Percentiles rank a stretch among this genome's conserved stretches.
These are phyloP conservation scores for Sorex fumeus DNA, from an alignment of 2,113 vertebrate genomes.

Conservation along the genomic window DNA sequence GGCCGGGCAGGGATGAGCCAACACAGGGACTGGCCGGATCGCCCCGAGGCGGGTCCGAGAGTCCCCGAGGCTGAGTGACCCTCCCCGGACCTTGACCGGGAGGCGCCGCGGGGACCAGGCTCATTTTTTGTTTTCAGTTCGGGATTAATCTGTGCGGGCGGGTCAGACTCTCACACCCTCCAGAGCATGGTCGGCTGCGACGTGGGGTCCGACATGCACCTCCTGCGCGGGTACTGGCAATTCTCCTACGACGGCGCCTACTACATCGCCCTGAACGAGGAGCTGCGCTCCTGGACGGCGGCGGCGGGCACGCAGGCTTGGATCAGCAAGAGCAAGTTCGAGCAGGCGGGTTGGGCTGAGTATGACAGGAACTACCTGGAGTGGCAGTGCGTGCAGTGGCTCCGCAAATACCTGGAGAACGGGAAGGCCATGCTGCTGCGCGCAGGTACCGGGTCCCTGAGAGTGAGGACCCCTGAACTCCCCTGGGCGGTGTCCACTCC, in stretches of 20 bases:
- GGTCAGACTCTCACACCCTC: constrained; percentile 41
- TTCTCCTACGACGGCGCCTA: constrained; percentile 65
- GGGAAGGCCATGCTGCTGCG: background rate
- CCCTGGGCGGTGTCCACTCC: no score
- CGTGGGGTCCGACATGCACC: background rate
- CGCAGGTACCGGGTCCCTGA: rapidly evolving
- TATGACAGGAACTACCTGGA: background rate
- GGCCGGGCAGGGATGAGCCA: no score
- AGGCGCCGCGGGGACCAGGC: no score
- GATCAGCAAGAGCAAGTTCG: constrained; percentile 60
- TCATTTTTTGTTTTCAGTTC: background rate
- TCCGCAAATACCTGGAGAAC: background rate
- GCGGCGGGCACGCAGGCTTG: rapidly evolving
- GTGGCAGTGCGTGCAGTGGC: background rate
- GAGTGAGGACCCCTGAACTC: rapidly evolving
- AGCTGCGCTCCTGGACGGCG: background rate
- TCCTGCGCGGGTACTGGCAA: rapidly evolving
- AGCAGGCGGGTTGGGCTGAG: rapidly evolving
- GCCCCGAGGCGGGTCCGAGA: background rate
- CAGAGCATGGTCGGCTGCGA: constrained; percentile 73
- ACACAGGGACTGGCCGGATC: background rate
- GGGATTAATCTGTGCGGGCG: no score
- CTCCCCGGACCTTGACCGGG: no score
- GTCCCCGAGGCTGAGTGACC: background rate
- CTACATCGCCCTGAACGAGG: constrained; percentile 16